Base-by-base conservation (phyloP, 2,888 invertebrate species). In the Chironomus riparius region DNA sequence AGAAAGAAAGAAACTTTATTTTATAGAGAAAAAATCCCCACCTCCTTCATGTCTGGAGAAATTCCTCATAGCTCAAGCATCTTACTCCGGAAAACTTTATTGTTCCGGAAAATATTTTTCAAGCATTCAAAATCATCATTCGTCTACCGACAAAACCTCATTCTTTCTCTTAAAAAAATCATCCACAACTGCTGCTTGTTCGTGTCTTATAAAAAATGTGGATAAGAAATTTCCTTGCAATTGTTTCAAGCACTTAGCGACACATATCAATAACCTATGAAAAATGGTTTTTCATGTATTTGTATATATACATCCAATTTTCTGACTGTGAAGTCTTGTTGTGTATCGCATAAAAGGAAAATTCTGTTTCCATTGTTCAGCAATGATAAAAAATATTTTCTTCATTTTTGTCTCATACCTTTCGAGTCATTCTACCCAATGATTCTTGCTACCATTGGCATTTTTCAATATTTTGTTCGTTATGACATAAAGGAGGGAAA, bases 241-340 rank as follows among this genome's bases (percentile, higher is more conserved):
- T 65, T 65, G 65, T 65, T 65, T 65, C 65, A 65, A 65, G 65
- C 65, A 65, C 65, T 65, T 65, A 65, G 65, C 65, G 65, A 65
- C 65, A 65, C 21, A 65, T 65, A 65, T 65, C 65, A 65, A 65
- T 65, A 65, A 65, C 65, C 21, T 21, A 65, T 13, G 65, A 24
- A 24, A 65, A 65, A 24, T 24, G 65, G 24, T 24, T 21, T 65
- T 24, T 12, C 13, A 56, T 15, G n/a, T 65, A 21, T 65, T 65
- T 24, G n/a, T 38, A 38, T 38, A 38, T 38, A 38, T 38, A 1
- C 38, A 38, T 38, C 10, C 38, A 38, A n/a, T n/a, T 38, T 38
- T 38, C 38, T 38, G 38, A 38, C 38, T 38, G 38, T 4, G 38
- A 38, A 38, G 38, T 38, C 38, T 38, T 38, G 38, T 38, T 38